Base-by-base conservation (phyloP, 2,888 invertebrate species). In the Megalurothrips usitatus region DNA sequence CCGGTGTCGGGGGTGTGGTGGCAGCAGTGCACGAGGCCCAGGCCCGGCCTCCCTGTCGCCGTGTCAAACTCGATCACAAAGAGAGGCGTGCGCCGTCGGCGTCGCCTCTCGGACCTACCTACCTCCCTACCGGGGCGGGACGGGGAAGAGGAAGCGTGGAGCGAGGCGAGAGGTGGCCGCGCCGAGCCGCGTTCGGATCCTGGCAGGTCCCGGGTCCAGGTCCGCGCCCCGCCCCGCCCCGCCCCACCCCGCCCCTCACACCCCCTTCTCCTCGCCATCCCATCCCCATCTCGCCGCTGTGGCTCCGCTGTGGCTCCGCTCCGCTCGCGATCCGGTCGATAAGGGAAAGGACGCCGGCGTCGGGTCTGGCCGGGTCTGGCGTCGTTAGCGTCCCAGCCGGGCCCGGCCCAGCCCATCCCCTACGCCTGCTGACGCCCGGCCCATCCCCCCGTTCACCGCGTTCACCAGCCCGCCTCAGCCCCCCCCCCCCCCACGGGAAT, bases 281-380 rank as follows among this genome's bases (percentile, higher is more conserved):
- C 34, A 43, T 10, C 58, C 58, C 19, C 58, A n/a, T n/a, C n/a
- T n/a, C n/a, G n/a, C n/a, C n/a, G n/a, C n/a, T n/a, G n/a, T n/a
- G n/a, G 58, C 58, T 17, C 14, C 58, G 12, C 58, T n/a, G 14
- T 17, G 58, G 34, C 34, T 6, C 58, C 11, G 58, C 58, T 58
- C 58, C 58, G 58, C 58, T n/a, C 58, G 14, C 68, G 68, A 75
- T 75, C 68, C 26, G 68, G 68, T 75, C 68, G 68, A 75, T 75
- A 75, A 75, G 68, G 68, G 26, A 26, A 26, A 26, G 11, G 68
- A 26, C 68, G 68, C 68, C 8, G 23, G 68, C 26, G 0, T 12
- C n/a, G 68, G n/a, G 23, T 23, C 10, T 12, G 9, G 49, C 10
- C 68, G 68, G 23, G 23, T 23, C 68, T 9, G 68, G 23, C 68